Evolutionary conservation across 2,888 invertebrate genomes (phyloP).

Genomic region (Ptycholaimellus sp.): DNA sequence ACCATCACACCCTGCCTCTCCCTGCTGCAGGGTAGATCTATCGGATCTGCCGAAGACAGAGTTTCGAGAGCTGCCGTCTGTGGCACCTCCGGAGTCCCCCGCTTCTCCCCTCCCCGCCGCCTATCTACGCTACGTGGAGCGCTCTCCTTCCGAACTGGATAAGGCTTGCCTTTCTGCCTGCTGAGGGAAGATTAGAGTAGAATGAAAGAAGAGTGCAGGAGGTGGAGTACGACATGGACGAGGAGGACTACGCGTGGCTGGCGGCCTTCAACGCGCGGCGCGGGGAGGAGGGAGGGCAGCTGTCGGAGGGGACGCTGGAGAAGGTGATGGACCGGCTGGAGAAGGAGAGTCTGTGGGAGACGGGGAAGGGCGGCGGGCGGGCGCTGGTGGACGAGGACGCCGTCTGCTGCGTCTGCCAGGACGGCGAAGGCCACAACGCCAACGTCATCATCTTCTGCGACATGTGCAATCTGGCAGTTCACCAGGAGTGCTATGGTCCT

Average conservation of each 20-base stretch:
- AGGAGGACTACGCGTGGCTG: constrained; percentile 81
- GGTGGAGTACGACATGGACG: constrained; percentile 86
- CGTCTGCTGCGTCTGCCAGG: constrained; percentile 88
- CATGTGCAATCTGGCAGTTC: constrained; percentile 96
- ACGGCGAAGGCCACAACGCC: constrained; percentile 91
- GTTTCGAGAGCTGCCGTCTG: too few species aligned
- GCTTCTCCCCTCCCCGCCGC: too few species aligned
- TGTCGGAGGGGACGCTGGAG: constrained; percentile 72
- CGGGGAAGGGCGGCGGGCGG: constrained; percentile 1
- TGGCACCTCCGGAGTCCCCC: too few species aligned
- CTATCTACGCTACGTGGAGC: too few species aligned
- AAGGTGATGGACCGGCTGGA: constrained; percentile 88
- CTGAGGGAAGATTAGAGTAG: too few species aligned
- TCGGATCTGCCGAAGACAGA: too few species aligned
- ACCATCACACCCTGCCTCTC: too few species aligned
- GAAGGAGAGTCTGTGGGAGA: constrained; percentile 81
- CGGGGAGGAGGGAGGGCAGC: constrained; percentile 36
- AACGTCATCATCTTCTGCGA: constrained; percentile 97
- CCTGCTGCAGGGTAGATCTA: too few species aligned
- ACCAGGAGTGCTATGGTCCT: constrained; percentile 39
- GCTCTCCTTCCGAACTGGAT: too few species aligned
- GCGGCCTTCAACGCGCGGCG: constrained; percentile 61
- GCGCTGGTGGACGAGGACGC: constrained; percentile 34
- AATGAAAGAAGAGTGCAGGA: constrained; percentile 68
- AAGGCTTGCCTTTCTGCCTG: too few species aligned